A percentile compares a stretch with the other conserved stretches of the same genome.
phyloP scores from a whole-genome alignment of 2,113 vertebrate species.

The Prietella phreatophila region DNA sequence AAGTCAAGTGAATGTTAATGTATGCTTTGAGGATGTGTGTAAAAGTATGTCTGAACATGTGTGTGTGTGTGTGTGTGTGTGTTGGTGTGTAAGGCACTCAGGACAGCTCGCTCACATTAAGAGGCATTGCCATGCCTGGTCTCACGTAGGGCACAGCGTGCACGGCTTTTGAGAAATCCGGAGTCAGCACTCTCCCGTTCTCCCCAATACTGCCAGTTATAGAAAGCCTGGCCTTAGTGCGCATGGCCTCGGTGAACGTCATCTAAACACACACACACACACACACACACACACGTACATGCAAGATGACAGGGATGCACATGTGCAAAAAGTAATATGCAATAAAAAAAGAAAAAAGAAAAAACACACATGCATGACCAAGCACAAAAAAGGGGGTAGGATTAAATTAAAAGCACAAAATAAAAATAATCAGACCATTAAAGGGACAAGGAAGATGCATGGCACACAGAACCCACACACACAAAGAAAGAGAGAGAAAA shows the following conservation, averaged over 20 bases:
- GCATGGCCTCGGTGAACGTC: slow-evolving; percentile 92
- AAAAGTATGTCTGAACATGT: slow-evolving; percentile 21
- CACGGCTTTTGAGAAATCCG: slow-evolving; percentile 91
- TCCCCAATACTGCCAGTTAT: slow-evolving; percentile 94
- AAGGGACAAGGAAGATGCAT: background rate
- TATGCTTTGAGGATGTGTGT: slow-evolving; percentile 11
- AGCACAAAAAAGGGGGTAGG: background rate
- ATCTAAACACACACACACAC: slow-evolving; percentile 76
- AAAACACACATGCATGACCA: background rate
- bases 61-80: slow-evolving; percentile 63
- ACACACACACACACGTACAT: background rate
- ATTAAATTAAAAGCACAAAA: background rate
- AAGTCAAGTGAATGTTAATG: background rate
- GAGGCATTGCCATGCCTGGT: slow-evolving; percentile 98
- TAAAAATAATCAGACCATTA: background rate
- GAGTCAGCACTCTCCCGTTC: slow-evolving; percentile 90
- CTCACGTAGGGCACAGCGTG: slow-evolving; percentile 95
- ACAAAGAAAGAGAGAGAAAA: slow-evolving; percentile 17
- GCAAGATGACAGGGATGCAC: background rate
- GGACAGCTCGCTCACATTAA: slow-evolving; percentile 96
- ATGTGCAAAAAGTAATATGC: background rate
- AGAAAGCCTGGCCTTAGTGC: slow-evolving; percentile 94
- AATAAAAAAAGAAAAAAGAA: background rate
- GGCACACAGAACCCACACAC: slow-evolving; percentile 6
- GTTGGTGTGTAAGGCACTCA: slow-evolving; percentile 96